Base-by-base conservation (phyloP, 2,113 vertebrate species). In the Leptosomus discolor region DNA sequence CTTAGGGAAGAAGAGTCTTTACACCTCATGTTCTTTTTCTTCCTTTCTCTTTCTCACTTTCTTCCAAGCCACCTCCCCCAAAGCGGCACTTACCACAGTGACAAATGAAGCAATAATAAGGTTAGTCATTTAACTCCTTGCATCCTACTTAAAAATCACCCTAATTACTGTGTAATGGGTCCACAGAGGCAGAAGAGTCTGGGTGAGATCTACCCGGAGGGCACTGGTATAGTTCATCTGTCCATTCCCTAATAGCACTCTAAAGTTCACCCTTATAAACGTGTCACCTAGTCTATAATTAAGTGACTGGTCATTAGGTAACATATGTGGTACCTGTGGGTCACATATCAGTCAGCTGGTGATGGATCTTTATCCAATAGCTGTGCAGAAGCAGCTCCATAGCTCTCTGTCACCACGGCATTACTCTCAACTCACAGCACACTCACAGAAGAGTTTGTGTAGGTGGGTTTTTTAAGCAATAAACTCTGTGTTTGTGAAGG, bases 241-340 rank as follows among this genome's bases (percentile, higher is more conserved):
- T 98, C 98, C 94, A 95, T 97, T 98, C 97, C 98, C 98, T 99
- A 99, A 99, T 99, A 98, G 98, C 97, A 91, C 98, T 97, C 98
- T 98, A 99, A 99, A 99, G 99, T 99, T 99, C 99, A 99, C 98
- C 99, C 99, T 99, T 99, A 99, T 99, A 99, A 99, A 99, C 99
- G 99, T 99, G 99, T 99, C 99, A 99, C 98, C 71, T 90, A 95
- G 98, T 95, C 96, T 76, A 97, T 99, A 99, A 99, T 99, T 99
- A 99, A 99, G 98, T 98, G 98, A 98, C 98, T 97, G 97, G 98
- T 98, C 98, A 99, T 99, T 99, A 98, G 98, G 98, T 98, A 98
- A 98, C 98, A 97, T 70, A 97, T 98, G 92, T 87, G 79, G 96
- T 99, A 99, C 98, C 98, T 99, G 98, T 99, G 98, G 98, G 98